Percentiles rank a stretch among this genome's conserved stretches.
These are phyloP conservation scores for Anguilla obscura DNA, from an alignment of 2,797 vertebrate genomes.

Conservation along the genomic window DNA sequence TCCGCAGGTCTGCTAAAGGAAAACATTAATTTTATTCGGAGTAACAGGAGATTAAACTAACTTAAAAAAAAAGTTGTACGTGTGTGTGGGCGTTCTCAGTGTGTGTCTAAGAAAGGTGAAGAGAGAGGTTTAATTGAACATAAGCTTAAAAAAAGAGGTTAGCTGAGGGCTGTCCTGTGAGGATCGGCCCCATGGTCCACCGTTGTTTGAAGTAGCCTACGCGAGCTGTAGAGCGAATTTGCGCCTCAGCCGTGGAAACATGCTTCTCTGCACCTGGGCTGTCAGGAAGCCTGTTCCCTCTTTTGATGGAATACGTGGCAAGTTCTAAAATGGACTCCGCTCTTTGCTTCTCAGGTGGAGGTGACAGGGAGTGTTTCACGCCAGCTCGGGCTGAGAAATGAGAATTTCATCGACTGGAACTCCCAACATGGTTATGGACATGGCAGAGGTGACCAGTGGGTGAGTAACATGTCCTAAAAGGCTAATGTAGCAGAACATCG, in stretches of 20 bases:
- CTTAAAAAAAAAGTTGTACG: not conserved
- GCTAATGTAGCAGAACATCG: not conserved
- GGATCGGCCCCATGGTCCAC: not conserved
- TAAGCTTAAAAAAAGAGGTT: not conserved
- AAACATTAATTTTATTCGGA: not conserved
- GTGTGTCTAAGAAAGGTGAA: not conserved
- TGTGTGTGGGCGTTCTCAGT: not conserved
- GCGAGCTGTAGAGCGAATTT: not conserved
- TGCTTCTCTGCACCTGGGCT: not conserved
- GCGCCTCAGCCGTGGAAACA: not conserved
- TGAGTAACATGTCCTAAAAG: not conserved
- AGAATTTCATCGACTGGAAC: not conserved
- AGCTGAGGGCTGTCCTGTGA: not conserved
- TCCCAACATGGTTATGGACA: not conserved
- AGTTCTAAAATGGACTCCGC: not conserved
- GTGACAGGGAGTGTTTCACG: not conserved
- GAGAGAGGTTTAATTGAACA: not conserved
- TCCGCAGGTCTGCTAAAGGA: not conserved
- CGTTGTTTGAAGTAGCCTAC: not conserved
- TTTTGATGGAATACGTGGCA: not conserved
- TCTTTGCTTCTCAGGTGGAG: not conserved
- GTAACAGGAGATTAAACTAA: not conserved
- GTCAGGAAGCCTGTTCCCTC: not conserved
- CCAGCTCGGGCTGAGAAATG: not conserved
- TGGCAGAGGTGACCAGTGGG: not conserved